phyloP scores from a whole-genome alignment of 2,113 vertebrate genomes.

The Paralichthys olivaceus region DNA sequence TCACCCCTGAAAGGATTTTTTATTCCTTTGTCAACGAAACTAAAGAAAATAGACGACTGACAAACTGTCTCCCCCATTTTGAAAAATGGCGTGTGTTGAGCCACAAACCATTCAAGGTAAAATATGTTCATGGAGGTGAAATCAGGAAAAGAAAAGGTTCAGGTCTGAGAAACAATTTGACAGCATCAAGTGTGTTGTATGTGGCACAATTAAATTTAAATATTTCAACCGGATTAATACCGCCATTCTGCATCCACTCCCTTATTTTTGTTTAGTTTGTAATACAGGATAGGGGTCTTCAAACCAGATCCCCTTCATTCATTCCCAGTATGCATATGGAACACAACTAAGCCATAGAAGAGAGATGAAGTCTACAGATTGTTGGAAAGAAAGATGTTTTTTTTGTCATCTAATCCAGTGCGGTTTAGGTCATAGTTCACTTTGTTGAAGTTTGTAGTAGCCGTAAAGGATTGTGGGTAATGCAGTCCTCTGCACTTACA shows the following conservation, averaged over 20 bases:
- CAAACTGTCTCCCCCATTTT: slow-evolving; percentile 60
- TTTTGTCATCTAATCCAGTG: slow-evolving; percentile 54
- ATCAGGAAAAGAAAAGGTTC: slow-evolving; percentile 32
- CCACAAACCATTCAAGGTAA: slow-evolving; percentile 69
- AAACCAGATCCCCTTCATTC: slow-evolving; percentile 37
- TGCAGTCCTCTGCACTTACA: slow-evolving; percentile 43
- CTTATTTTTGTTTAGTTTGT: slow-evolving; percentile 29
- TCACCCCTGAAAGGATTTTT: slow-evolving; percentile 70
- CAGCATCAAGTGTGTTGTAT: slow-evolving; percentile 61
- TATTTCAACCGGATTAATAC: slow-evolving; percentile 47
- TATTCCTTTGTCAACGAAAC: slow-evolving; percentile 54
- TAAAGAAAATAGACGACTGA: slow-evolving; percentile 58
- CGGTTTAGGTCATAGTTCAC: slow-evolving; percentile 45
- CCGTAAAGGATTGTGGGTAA: slow-evolving; percentile 63
- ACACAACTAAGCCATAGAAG: slow-evolving; percentile 67
- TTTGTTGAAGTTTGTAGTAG: slow-evolving; percentile 44
- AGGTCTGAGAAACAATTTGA: slow-evolving; percentile 49
- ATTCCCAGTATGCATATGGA: slow-evolving; percentile 45
- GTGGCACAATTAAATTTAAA: slow-evolving; percentile 70
- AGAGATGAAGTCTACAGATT: slow-evolving; percentile 59
- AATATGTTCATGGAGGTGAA: slow-evolving; percentile 56
- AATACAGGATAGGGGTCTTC: slow-evolving; percentile 20
- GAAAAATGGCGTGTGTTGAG: slow-evolving; percentile 74
- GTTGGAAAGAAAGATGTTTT: slow-evolving; percentile 26
- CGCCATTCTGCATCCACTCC: slow-evolving; percentile 49